Percentiles rank a stretch among this genome's conserved stretches.
phyloP scores from a whole-genome alignment of 2,797 vertebrate species.

The Channa striata region DNA sequence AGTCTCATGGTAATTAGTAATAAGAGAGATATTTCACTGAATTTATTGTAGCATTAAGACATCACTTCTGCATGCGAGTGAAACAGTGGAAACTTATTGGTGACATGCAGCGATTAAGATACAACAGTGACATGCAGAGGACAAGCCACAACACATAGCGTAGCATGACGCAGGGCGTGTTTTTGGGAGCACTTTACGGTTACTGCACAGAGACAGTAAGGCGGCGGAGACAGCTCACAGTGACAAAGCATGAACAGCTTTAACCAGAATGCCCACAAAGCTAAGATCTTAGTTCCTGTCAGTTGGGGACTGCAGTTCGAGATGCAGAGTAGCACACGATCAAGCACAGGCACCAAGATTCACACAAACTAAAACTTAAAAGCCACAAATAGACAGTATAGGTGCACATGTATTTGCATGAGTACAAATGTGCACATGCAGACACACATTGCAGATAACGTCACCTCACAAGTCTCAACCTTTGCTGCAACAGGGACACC shows the following conservation, averaged over 20 bases:
- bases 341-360: slow-evolving; percentile 14
- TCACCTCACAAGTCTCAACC: slow-evolving; percentile 28
- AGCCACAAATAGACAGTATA: not conserved
- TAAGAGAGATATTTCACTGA: slow-evolving; percentile 13
- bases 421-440: slow-evolving; percentile 6
- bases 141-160: slow-evolving; percentile 54
- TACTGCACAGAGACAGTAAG: slow-evolving; percentile 38
- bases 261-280: slow-evolving; percentile 66
- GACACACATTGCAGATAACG: slow-evolving; percentile 3
- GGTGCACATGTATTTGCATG: not conserved
- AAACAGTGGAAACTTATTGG: slow-evolving; percentile 17
- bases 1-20: slow-evolving; percentile 14
- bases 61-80: slow-evolving; percentile 28
- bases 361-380: slow-evolving; percentile 27
- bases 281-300: slow-evolving; percentile 75
- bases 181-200: slow-evolving; percentile 32
- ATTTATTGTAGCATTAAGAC: slow-evolving; percentile 1
- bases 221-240: too few species aligned
- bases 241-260: slow-evolving; percentile 72
- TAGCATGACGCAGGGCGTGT: slow-evolving; percentile 42
- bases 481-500: slow-evolving; percentile 78
- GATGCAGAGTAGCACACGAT: slow-evolving; percentile 30
- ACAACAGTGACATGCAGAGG: slow-evolving; percentile 37
- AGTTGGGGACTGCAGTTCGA: slow-evolving; percentile 58
- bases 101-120: slow-evolving; percentile 33